Base-by-base conservation (phyloP, 2,888 invertebrate genomes). In the Odiellus spinosus region DNA sequence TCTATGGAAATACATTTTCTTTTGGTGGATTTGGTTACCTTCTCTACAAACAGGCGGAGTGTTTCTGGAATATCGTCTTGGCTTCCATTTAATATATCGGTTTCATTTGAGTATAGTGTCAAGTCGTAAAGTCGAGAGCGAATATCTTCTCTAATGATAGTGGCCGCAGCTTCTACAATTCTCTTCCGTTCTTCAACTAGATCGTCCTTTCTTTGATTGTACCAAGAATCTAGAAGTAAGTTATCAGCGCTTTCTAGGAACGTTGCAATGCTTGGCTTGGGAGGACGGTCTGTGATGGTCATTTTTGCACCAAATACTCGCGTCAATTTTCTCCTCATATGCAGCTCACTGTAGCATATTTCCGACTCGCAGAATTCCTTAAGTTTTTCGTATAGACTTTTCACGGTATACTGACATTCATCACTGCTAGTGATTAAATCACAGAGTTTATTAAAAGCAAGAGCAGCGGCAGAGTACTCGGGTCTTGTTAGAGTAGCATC, bases 121-220 rank as follows among this genome's bases (percentile, higher is more conserved):
- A 14, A 19, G 26, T 41, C 20, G 6, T 21, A 41, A 15, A 41
- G 14, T 12, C 14, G 3, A 19, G 41, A 20, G 18, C 20, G 41
- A 41, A 41, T 41, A 41, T 41, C 41, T 41, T 41, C 41, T 6
- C 41, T 18, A 20, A 41, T 6, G 14, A 41, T 41, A n/a, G 8
- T 14, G 15, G 41, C 41, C 5, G 41, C 26, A 20, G 41, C 20
- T 4, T 41, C 26, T 17, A 41, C 14, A 11, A 21, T 20, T 41
- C 26, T 17, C 18, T 21, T 26, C 8, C 26, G 4, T 26, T 26
- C 26, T 8, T 26, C 26, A 4, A 6, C 26, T 8, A 6, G 26
- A 8, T 26, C 8, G 8, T 26, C 8, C 5, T 8, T 6, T 26
- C 26, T 26, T 26, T 26, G 26, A 8, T 26, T 26, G 8, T 26